Conservation (phyloP, 2,888 invertebrate species). For the Drosophila picticornis region DNA sequence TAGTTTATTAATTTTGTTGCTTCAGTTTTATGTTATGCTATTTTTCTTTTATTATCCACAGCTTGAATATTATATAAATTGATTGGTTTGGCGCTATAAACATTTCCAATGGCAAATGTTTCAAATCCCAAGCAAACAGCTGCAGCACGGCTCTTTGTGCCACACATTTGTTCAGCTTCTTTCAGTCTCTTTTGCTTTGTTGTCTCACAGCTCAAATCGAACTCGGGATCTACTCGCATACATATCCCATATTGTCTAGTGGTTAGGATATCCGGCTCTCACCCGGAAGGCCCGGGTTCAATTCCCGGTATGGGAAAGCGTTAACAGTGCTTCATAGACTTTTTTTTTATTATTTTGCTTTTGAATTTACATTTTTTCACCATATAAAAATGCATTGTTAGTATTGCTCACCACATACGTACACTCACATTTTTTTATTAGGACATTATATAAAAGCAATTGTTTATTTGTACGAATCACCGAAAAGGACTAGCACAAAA, state of each 20-base stretch:
- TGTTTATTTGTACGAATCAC: background rate
- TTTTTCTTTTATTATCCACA: background rate
- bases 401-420: background rate
- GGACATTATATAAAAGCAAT: background rate
- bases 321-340: background rate
- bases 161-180: background rate
- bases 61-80: constrained; percentile 51
- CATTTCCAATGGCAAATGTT: constrained; percentile 14
- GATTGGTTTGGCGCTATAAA: constrained; percentile 29
- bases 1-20: constrained; percentile 40
- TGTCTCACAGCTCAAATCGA: constrained; percentile 9
- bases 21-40: constrained; percentile 12
- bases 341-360: background rate
- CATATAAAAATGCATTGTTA: constrained; percentile 1
- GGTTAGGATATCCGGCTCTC: constrained; percentile 85
- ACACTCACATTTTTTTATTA: background rate
- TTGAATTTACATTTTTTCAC: constrained; percentile 1
- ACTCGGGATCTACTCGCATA: background rate
- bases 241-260: constrained; percentile 84
- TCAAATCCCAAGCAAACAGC: constrained; percentile 16
- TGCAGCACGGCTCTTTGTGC: constrained; percentile 5
- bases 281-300: constrained; percentile 90
- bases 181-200: background rate
- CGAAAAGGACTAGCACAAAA: background rate
- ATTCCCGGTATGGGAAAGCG: constrained; percentile 93